Base-by-base conservation (phyloP, 2,888 invertebrate species). In the Opisthograptis luteolata region DNA sequence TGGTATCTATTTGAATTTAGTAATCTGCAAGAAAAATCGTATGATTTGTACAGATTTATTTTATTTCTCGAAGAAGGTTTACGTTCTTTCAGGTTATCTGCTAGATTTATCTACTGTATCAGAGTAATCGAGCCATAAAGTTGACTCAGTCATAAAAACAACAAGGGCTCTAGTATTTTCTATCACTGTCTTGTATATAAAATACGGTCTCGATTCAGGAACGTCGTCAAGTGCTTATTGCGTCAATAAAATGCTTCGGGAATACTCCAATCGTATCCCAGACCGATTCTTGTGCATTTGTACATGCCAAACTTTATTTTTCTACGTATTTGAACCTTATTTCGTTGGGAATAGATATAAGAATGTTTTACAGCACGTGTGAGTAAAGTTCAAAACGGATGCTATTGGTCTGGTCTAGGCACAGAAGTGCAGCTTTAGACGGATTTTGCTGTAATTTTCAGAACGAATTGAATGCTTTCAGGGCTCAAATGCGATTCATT, bases 241-340 rank as follows among this genome's bases (percentile, higher is more conserved):
- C 82, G 74, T 80, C 83, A 74, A 84, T 85, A 83, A 84, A 85
- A 81, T 70, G 64, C 68, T 74, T 71, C 71, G 72, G 73, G 77
- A 82, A 79, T 76, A 75, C 75, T 75, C 66, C 49, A 65, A 73
- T 64, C 74, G 66, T 72, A 70, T 73, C 70, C 69, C 73, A 71
- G 69, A 73, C 68, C 70, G 63, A 77, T 72, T 73, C 68, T 64
- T 34, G 60, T 66, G 62, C 66, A 66, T 62, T 67, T 57, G 54
- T 30, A 56, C 55, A 59, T 22, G 12, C 27, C 63, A 53, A 60
- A 41, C 13, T 39, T 46, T 12, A 4, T 9, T 28, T 31, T 43
- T 2, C 44, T 14, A 0, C 20, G 1, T 20, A 2, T 20, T 30
- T 41, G 15, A 45, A 25, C 37, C 36, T 34, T 70, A 55, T 55